Evolutionary conservation across 23 tunicate species (phyloP), one percentile per base, ranked within the genome.

Genomic region (Trididemnum nubilum): DNA sequence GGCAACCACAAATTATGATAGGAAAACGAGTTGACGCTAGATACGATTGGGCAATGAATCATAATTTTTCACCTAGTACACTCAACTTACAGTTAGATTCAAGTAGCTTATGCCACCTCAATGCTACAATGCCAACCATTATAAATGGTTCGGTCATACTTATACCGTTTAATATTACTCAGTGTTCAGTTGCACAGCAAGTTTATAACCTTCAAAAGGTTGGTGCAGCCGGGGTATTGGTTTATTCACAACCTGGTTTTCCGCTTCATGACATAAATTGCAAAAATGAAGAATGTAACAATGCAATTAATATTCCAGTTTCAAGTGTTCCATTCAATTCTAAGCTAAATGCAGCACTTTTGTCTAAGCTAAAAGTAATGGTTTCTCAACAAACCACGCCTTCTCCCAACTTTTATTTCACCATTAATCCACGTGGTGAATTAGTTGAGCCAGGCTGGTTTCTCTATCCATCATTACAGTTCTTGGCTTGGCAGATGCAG

Each of bases 401-500:
- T 21, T 70, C 73, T 35, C 80, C 90, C 2, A 86, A 86, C 51
- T 86, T 78, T 57, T 86, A 78, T 32, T 86, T 86, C 65, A 79
- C 90, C 0, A 86, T 86, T 15, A 83, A 86, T 65, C 23, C 71
- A 22, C 34, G 60, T 9, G 90, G 90, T 25, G 81, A 86, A 64
- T 5, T 86, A 0, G 79, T 83, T 0, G 90, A 86, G 32, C 66
- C 84, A 2, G 90, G 90, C 34, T 86, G 90, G 90, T 79, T 79
- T 69, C 44, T 86, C 1, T 86, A 86, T 49, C 90, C 90, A 51
- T 86, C 90, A 0, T 22, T 86, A 1, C 73, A 86, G 80, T 86
- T 86, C 71, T 52, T 86, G 5, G 73, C 80, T 25, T 86, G 90
- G 90, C 90, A 86, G 71, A 86, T 86, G 90, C 84, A 78, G 63